Evolutionary conservation across 2,888 invertebrate species (phyloP), one percentile per base, ranked within the genome.

Genomic region (Drosophila peninsularis): DNA sequence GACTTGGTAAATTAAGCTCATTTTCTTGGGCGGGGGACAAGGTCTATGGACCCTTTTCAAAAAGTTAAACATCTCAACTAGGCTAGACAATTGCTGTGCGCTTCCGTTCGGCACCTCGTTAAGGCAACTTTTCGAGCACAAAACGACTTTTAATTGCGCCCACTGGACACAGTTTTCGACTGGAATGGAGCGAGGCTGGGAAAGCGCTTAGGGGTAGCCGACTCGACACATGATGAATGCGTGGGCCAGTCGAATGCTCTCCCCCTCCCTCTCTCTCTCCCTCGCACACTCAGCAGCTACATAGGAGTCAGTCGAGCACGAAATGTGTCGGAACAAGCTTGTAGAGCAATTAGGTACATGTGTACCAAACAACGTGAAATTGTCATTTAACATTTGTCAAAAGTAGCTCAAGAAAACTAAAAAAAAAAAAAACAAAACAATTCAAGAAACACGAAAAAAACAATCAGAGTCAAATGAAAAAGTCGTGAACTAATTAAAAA

Each of bases 51-150:
- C 32, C 50, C 57, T 42, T 60, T 62, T 21, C 45, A 61, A 55
- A 39, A 49, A 53, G 61, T 75, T 39, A 61, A 71, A 69, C 64
- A 78, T 71, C 79, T 75, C 52, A 75, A 81, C 75, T 53, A 63
- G 53, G 50, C 57, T 50, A 50, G 63, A 57, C 75, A 85, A 73
- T 69, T 52, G 61, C 44, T 63, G 57, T 52, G 52, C 54, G 56
- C 85, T 87, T 84, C 82, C 82, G 87, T 69, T 87, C 82, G 75
- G 56, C 87, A 87, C 82, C 87, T 82, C 82, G 87, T 88, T 85
- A 85, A 42, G 64, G 44, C 70, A 63, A 70, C 67, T 74, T 80
- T 75, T 72, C 73, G 68, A 66, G 55, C 72, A 61, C 61, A 80
- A 88, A 84, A 82, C 72, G 78, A 86, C 72, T 80, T 88, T 84